Conservation (phyloP, 1,140 invertebrate species). For the Drosophila subpulchrella region DNA sequence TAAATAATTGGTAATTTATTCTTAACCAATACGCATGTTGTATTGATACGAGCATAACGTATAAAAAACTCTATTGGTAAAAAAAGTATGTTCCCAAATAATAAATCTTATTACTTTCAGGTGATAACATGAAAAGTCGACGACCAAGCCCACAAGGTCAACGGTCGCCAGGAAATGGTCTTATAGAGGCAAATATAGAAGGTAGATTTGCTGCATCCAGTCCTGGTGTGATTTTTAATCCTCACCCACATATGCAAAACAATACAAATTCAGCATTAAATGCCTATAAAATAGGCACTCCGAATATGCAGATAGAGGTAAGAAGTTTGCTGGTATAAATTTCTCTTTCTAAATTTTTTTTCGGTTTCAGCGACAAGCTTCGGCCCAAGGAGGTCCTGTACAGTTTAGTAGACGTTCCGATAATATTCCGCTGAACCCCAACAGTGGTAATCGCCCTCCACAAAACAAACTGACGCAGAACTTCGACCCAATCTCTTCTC, state of each 20-base stretch:
- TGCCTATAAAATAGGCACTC: conserved; percentile 54
- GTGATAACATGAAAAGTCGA: conserved; percentile 58
- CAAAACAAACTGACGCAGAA: conserved; percentile 87
- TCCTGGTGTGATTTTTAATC: conserved; percentile 72
- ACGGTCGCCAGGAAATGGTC: conserved; percentile 50
- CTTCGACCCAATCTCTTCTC: conserved; percentile 96
- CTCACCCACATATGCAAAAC: conserved; percentile 55
- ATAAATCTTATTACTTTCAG: conserved; percentile 18
- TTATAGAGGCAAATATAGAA: conserved; percentile 59
- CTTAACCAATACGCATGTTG: no score
- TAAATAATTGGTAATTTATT: no score
- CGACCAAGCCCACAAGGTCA: conserved; percentile 71
- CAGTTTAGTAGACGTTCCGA: conserved; percentile 87
- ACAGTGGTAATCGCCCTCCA: conserved; percentile 86
- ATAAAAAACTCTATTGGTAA: no score
- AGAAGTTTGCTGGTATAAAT: not conserved
- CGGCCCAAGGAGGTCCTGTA: conserved; percentile 36
- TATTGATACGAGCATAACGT: no score
- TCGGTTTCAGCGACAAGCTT: conserved; percentile 60
- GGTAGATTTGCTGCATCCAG: conserved; percentile 65
- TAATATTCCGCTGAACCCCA: conserved; percentile 93
- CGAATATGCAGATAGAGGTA: conserved; percentile 62
- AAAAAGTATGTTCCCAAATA: no score
- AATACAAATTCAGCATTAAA: conserved; percentile 64
- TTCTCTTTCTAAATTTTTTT: not conserved